Percentiles rank a stretch among this genome's conserved stretches.
Conservation (phyloP, 2,113 vertebrate genomes). For the Columba livia region DNA sequence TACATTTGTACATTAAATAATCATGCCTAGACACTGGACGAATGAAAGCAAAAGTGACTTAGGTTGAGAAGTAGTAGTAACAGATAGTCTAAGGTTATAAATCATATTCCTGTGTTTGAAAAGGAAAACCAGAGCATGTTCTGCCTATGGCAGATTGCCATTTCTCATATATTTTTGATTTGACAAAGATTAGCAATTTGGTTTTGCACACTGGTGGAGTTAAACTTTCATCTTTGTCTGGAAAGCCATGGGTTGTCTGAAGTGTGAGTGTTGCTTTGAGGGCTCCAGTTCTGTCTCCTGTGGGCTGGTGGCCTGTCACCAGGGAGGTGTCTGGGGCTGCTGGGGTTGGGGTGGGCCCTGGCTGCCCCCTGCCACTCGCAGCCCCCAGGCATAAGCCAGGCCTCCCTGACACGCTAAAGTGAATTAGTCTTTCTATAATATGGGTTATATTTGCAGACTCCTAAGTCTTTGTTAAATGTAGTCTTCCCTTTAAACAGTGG, state of each 20-base stretch:
- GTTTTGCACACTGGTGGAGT: neutral
- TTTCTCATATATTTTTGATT: too few species aligned
- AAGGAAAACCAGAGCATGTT: neutral
- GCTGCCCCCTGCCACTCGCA: accelerated
- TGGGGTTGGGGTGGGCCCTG: neutral
- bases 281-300: neutral
- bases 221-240: neutral
- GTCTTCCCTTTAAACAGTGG: neutral
- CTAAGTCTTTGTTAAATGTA: neutral
- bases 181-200: neutral
- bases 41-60: neutral
- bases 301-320: neutral
- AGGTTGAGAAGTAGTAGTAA: neutral
- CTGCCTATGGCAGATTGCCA: neutral
- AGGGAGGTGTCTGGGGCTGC: neutral
- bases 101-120: neutral
- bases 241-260: neutral
- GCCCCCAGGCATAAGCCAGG: neutral
- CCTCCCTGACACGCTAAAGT: neutral
- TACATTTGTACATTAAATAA: neutral
- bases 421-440: neutral
- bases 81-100: neutral
- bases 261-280: neutral
- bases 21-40: neutral
- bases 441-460: neutral